phyloP scores from a whole-genome alignment of 2,888 invertebrate species.

The Parascotia fuliginaria region DNA sequence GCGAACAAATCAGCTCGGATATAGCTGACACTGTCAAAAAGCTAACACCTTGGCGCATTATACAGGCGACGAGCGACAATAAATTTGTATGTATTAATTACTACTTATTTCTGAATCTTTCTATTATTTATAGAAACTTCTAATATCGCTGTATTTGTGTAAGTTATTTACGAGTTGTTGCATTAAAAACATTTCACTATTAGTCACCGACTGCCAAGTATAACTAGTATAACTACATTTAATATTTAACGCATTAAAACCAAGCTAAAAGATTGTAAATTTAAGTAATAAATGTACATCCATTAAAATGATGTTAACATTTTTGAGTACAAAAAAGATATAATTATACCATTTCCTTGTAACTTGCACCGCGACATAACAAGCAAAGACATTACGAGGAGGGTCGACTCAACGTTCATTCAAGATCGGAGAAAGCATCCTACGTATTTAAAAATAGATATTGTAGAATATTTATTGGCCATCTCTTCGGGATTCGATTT shows the following conservation, averaged over 20 bases:
- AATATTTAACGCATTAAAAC: not conserved
- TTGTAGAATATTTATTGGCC: constrained; percentile 80
- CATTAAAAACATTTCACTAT: not conserved
- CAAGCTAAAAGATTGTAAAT: not conserved
- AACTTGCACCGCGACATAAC: constrained; percentile 46
- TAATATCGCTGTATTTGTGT: not conserved
- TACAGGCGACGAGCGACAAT: constrained; percentile 55
- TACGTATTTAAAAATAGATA: constrained; percentile 83
- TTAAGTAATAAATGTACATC: not conserved
- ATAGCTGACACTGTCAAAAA: constrained; percentile 85
- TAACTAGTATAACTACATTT: not conserved
- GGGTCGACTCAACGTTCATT: constrained; percentile 81
- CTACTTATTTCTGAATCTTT: not conserved
- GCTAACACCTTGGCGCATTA: constrained; percentile 65
- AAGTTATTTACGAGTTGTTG: not conserved
- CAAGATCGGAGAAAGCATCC: constrained; percentile 83
- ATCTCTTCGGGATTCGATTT: constrained; percentile 80
- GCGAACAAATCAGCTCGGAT: constrained; percentile 85
- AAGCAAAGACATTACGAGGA: constrained; percentile 75
- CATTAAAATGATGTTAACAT: not conserved
- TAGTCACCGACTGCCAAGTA: not conserved
- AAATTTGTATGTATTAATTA: constrained; percentile 13
- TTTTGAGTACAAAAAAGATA: not conserved
- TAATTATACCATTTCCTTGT: constrained; percentile 40
- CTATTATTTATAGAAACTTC: not conserved